Conservation (phyloP, 2,888 invertebrate species). For the Brenthis daphne region DNA sequence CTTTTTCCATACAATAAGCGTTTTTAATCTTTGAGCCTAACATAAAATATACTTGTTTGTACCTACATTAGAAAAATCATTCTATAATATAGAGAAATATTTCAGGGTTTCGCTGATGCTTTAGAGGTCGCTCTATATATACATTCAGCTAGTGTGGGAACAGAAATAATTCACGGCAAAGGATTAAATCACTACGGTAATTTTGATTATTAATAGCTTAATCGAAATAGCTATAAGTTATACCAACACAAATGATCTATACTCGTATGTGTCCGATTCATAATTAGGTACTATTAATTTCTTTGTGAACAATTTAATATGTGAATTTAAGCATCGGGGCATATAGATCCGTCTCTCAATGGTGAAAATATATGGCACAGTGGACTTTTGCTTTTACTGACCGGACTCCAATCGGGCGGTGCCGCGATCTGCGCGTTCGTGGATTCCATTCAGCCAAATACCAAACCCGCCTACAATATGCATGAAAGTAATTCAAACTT, state of each 20-base stretch:
- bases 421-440: constrained; percentile 61
- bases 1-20: no score
- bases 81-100: constrained; percentile 12
- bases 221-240: background rate
- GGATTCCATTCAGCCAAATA: constrained; percentile 54
- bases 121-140: constrained; percentile 66
- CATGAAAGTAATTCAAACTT: constrained; percentile 57
- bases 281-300: background rate
- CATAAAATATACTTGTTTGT: no score
- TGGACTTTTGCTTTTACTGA: constrained; percentile 52
- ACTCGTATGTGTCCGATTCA: background rate
- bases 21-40: no score
- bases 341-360: constrained; percentile 64
- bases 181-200: constrained; percentile 71
- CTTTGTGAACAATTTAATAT: background rate
- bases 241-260: no score
- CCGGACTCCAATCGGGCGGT: constrained; percentile 55
- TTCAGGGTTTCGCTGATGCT: constrained; percentile 61
- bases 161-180: constrained; percentile 71
- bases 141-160: constrained; percentile 66
- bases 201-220: background rate
- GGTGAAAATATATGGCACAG: constrained; percentile 72
- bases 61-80: background rate
- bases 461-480: constrained; percentile 46
- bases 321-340: constrained; percentile 60